These are phyloP conservation scores for Pomacea canaliculata DNA, from an alignment of 2,888 invertebrate genomes.

Conservation along the genomic window DNA sequence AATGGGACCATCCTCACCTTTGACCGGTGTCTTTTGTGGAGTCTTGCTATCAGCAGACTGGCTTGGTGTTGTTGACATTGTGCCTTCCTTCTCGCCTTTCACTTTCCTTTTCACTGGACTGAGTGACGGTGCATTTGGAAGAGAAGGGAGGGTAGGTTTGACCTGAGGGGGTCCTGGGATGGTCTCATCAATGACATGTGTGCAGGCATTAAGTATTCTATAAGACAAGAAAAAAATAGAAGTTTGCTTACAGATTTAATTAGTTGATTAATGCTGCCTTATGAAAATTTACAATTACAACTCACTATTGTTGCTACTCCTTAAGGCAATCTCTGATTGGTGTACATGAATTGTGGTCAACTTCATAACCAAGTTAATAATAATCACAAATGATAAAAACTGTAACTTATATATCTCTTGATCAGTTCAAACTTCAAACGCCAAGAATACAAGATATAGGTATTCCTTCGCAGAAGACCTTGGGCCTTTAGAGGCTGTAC, in stretches of 20 bases:
- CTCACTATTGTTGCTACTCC: too few relatives aligned
- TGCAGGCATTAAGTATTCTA: constrained; percentile 79
- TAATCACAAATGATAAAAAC: too few relatives aligned
- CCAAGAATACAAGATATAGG: too few relatives aligned
- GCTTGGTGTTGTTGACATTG: constrained; percentile 37
- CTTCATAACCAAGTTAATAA: too few relatives aligned
- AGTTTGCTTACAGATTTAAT: neutral
- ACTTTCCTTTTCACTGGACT: constrained; percentile 70
- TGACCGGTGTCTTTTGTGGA: constrained; percentile 43
- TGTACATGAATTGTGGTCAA: too few relatives aligned
- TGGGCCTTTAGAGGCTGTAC: too few relatives aligned
- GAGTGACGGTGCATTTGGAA: constrained; percentile 68
- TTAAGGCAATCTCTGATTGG: too few relatives aligned
- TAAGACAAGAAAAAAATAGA: constrained; percentile 17
- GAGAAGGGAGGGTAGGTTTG: constrained; percentile 73
- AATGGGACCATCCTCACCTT: constrained; percentile 20
- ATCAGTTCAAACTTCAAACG: too few relatives aligned
- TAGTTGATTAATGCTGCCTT: too few relatives aligned
- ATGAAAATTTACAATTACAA: too few relatives aligned
- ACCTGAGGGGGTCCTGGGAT: constrained; percentile 70
- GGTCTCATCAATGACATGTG: constrained; percentile 82
- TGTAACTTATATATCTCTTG: too few relatives aligned
- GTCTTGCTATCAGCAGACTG: constrained; percentile 46
- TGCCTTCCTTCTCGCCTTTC: constrained; percentile 57
- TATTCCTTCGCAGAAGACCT: too few relatives aligned